Base-by-base conservation (phyloP, 1,140 invertebrate species). In the Mamestra configurata region DNA sequence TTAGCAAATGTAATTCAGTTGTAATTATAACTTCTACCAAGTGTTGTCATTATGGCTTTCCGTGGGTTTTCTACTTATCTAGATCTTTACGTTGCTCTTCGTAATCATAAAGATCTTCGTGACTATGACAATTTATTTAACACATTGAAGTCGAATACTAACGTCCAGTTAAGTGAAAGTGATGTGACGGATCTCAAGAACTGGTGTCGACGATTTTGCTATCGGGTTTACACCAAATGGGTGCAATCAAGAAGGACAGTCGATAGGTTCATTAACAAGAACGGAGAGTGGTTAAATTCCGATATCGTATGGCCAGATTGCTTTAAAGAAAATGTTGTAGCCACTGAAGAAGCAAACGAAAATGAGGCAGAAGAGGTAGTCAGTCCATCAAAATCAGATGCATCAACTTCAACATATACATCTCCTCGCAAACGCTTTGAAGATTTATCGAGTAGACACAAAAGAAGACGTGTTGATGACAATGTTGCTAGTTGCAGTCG, bases 1-100 rank as follows among this genome's bases (percentile, higher is more conserved):
- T 57, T 57, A 57, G 55, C 55, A 57, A 57, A 57, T 57, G 55
- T 57, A 57, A 57, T 57, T 57, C 55, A 57, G 55, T 27, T 57
- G 55, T 57, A 57, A 27, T 57, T 27, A 57, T 27, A 57, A 57
- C 55, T 57, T 57, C 55, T 57, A 57, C 55, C 55, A 57, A 57
- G 55, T 57, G 55, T 57, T 57, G 55, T 57, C 55, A 57, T 57
- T 57, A 27, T 57, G 55, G 55, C 55, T 27, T 57, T 57, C 55
- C 55, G 55, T 57, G 55, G 55, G 24, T 27, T 27, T 57, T 53
- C 51, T 53, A 53, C 51, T 57, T 57, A 57, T 27, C 55, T 57
- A 57, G 55, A 57, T 27, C 55, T 57, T 57, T 57, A 57, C 55
- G 55, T 57, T 27, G 55, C 55, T 57, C 55, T 57, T 57, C 55